Base-by-base conservation (phyloP, 2,888 invertebrate species). In the Lasioglossum oenotherae region DNA sequence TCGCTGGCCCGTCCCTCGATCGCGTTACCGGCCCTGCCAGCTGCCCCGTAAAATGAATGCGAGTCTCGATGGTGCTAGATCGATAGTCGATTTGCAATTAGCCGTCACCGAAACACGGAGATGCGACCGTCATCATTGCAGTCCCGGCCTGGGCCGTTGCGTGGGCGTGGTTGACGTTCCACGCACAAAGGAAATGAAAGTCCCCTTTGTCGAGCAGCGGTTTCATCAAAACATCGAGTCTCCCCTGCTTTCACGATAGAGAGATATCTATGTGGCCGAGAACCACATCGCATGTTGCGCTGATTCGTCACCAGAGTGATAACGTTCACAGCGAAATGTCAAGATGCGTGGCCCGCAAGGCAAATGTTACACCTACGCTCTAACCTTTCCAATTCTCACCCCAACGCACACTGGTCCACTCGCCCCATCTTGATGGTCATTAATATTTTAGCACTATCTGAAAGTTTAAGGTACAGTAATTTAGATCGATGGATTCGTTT, bases 151-250 rank as follows among this genome's bases (percentile, higher is more conserved):
- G 78, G 79, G 60, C 75, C 60, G 75, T 76, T 71, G 75, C 80
- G 72, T 69, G 60, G 87, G 83, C 88, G 83, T 87, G 85, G 87
- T 78, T 74, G 64, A 23, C 67, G 69, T 80, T 85, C 53, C 71
- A 38, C 80, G 72, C 75, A 87, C 87, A 87, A 88, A 88, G 88
- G 85, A 88, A 88, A 88, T 85, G 88, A 88, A 84, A 81, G 81
- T 81, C 75, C 81, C 74, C 88, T 87, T 88, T 85, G 88, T 83
- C 64, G 69, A 71, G 60, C 81, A 49, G 79, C 53, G 77, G 87
- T 87, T 87, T 83, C 82, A 80, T 85, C 82, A 81, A 85, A 88
- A 87, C 83, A 85, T 84, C 79, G 76, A 49, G 46, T 44, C 10
- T 67, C 16, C 14, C 57, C 38, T n/a, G 23, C 38, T 69, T 72